A percentile compares a stretch with the other conserved stretches of the same genome.
Evolutionary conservation across 2,888 invertebrate genomes (phyloP).

Genomic region (Meiosimyza decipiens): DNA sequence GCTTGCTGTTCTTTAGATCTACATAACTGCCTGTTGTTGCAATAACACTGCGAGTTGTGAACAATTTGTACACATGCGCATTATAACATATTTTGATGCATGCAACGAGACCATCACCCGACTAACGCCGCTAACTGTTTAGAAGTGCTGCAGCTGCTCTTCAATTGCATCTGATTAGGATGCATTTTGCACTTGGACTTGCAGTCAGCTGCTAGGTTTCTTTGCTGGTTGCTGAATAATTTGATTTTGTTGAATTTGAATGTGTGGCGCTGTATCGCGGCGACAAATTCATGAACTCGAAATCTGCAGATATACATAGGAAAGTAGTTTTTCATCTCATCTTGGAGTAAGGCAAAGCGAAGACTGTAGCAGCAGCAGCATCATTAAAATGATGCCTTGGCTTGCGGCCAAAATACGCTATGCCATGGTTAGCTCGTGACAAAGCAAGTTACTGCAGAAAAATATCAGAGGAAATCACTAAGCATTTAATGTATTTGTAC

Average conservation of each 20-base stretch:
- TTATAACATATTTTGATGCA: slow-evolving; percentile 38
- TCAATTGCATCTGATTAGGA: slow-evolving; percentile 1
- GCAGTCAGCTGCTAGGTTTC: neutral
- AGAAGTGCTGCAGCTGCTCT: neutral
- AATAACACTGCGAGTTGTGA: slow-evolving; percentile 15
- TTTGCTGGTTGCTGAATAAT: neutral
- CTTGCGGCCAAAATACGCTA: neutral
- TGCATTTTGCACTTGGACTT: neutral
- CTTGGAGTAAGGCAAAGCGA: neutral
- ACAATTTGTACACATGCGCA: slow-evolving; percentile 40
- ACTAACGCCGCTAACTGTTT: neutral
- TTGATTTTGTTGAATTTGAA: neutral
- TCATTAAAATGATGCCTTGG: slow-evolving; percentile 12
- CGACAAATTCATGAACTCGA: slow-evolving; percentile 8
- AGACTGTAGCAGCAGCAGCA: neutral
- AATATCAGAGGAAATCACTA: no score
- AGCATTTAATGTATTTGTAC: no score
- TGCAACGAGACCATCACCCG: slow-evolving; percentile 18
- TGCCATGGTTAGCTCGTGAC: neutral
- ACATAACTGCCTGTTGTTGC: slow-evolving; percentile 37
- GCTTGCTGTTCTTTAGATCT: slow-evolving; percentile 38
- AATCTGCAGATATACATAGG: neutral
- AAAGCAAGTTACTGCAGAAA: neutral
- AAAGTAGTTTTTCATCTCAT: neutral
- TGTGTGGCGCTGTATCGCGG: neutral